Evolutionary conservation across 1,140 invertebrate genomes (phyloP), one percentile per base, ranked within the genome.

Genomic region (Hylyphantes graminicola): DNA sequence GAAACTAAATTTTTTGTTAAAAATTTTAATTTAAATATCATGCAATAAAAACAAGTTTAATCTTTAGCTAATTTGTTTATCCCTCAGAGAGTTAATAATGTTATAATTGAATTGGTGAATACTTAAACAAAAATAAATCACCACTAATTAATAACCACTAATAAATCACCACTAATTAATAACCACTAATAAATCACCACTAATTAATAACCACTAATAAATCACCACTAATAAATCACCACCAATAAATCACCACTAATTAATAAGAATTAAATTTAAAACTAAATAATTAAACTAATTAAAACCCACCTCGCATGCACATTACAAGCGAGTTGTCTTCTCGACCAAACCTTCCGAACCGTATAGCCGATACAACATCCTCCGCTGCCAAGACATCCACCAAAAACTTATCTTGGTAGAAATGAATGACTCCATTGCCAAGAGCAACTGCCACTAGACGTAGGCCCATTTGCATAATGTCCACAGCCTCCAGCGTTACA

Each of bases 301-400:
- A 19, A 81, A 55, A 77, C 85, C 90, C 89, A 95, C 95, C 92
- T 86, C 93, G 91, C n/a, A 95, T 95, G 2, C 97, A 92, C 88
- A 97, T 93, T 1, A 95, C 93, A 61, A 99, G 91, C 0, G 96
- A 94, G 88, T 96, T 94, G 89, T 98, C 96, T 90, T 99, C 97
- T 89, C 97, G 93, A 0, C 97, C 97, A 90, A 98, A 94, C 87
- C 93, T 93, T 0, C 97, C 97, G 89, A 96, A 99, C 85, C 93
- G 92, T 89, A 97, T 93, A 13, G 93, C 94, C 0, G 93, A 93
- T 3, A 95, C 93, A 0, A 94, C 91, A 88, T 94, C 93, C 78
- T 93, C 90, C 50, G 91, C 91, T 19, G 90, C 89, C 48, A 98
- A 93, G 10, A 93, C 92, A 90, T 98, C 96, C 0, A 97, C 93